Base-by-base conservation (phyloP, 2,797 vertebrate species). In the Meda fulgida region DNA sequence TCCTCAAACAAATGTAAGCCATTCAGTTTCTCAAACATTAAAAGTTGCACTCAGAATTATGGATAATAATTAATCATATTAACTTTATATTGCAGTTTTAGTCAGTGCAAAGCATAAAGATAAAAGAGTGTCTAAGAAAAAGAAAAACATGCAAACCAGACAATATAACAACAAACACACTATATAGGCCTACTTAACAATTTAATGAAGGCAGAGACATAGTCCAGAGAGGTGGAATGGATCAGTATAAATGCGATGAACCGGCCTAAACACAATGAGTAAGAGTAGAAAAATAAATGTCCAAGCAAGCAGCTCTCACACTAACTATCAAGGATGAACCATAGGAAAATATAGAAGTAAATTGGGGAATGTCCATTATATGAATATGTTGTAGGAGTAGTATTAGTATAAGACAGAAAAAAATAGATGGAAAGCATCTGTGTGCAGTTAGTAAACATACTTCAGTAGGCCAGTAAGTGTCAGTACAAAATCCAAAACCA, bases 21-120 rank as follows among this genome's bases (percentile, higher is more conserved):
- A 31, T 80, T 34, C 63, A 53, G 43, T 80, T 80, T 80, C 16
- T 51, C 7, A 40, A 36, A 18, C 29, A 67, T 53, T 51, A 80
- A 19, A 80, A 69, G 23, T n/a, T 63, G 16, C 23, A 63, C n/a
- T 43, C n/a, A 63, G 5, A 40, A 60, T 38, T 78, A 78, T 58
- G 7, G 2, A 23, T 38, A 38, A 55, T 18, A 26, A 34, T 11
- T 2, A 36, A 23, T 60, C 16, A 6, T 4, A 51, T 18, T 38
- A 26, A 3, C 34, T 10, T 40, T 38, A 69, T 38, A 21, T 69
- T 36, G 19, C 0, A 4, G 7, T 23, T 38, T 58, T 7, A 31
- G 26, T 8, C 26, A 29, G 0, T 51, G 21, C 18, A 55, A 55
- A 76, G 21, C 73, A 53, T 53, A 76, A 14, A 36, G 11, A 72